Base-by-base conservation (phyloP, 1,140 invertebrate species). In the Camponotus floridanus region DNA sequence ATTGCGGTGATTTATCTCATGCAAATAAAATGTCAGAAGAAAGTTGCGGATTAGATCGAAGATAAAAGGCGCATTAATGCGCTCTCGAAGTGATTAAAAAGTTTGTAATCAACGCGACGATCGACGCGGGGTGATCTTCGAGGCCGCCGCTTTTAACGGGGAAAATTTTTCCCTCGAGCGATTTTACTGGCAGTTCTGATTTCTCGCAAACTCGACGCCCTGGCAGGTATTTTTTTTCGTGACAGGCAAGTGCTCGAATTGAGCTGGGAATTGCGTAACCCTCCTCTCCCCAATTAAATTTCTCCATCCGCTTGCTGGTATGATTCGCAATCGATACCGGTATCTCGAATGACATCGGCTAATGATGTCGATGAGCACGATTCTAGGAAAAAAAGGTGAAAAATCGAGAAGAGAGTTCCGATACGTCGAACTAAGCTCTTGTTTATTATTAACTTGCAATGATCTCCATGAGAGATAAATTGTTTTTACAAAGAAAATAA, bases 241-340 rank as follows among this genome's bases (percentile, higher is more conserved):
- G 57, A 79, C 84, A 89, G 87, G 57, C 84, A 87, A 86, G 74
- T 88, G 74, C 70, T 80, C 88, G 87, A 91, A 91, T 91, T 91
- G 86, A 87, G 87, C 80, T 91, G 91, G 89, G 87, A 90, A 89
- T 92, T 88, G 90, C 89, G 70, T 76, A 65, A 71, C 13, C 48
- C 73, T 73, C 86, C 86, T 3, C 45, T 68, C 76, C 86, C 86
- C 90, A 92, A 92, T 92, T 92, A 92, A 92, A 92, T 92, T 92
- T 91, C 87, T 85, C 78, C 89, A 91, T 84, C 61, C 87, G 88
- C 67, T 86, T 85, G 86, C 86, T 80, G 79, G 86, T 87, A 89
- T 90, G 91, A 92, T 92, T 91, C 84, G 87, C 87, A 92, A 91
- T 91, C 91, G 91, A 92, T 92, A 91, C 74, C 76, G 42, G 61